Conservation (phyloP, 2,888 invertebrate genomes). For the Coleophora flavipennella region DNA sequence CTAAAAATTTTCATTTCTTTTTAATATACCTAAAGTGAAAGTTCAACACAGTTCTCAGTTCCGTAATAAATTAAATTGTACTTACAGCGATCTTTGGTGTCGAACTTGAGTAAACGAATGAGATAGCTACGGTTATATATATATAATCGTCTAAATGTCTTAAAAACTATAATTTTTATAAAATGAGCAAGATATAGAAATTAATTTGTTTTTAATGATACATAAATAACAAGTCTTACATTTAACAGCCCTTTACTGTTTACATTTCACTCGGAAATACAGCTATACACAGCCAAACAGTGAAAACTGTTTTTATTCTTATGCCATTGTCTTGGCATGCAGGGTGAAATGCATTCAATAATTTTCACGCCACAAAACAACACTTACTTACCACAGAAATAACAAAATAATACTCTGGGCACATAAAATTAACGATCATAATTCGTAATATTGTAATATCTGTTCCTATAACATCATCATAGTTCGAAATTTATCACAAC, state of each 20-base stretch:
- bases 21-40: conserved; percentile 22
- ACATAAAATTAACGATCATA: conserved; percentile 1
- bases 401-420: conserved; percentile 20
- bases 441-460: conserved; percentile 1
- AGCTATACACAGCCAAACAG: too few relatives aligned
- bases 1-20: conserved; percentile 26
- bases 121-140: conserved; percentile 26
- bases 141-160: conserved; percentile 1
- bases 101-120: conserved; percentile 34
- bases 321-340: neutral
- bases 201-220: conserved; percentile 16
- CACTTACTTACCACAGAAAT: conserved; percentile 6
- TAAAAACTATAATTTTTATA: conserved; percentile 8
- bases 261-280: conserved; percentile 18
- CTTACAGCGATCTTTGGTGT: conserved; percentile 61
- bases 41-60: conserved; percentile 35
- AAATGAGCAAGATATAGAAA: conserved; percentile 17
- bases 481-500: too few relatives aligned
- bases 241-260: conserved; percentile 44
- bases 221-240: conserved; percentile 45
- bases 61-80: conserved; percentile 35
- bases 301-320: too few relatives aligned
- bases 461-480: neutral
- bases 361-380: conserved; percentile 1
- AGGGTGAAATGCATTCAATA: neutral